Conservation (phyloP, 1,140 invertebrate genomes). For the Meloidogyne floridensis region DNA sequence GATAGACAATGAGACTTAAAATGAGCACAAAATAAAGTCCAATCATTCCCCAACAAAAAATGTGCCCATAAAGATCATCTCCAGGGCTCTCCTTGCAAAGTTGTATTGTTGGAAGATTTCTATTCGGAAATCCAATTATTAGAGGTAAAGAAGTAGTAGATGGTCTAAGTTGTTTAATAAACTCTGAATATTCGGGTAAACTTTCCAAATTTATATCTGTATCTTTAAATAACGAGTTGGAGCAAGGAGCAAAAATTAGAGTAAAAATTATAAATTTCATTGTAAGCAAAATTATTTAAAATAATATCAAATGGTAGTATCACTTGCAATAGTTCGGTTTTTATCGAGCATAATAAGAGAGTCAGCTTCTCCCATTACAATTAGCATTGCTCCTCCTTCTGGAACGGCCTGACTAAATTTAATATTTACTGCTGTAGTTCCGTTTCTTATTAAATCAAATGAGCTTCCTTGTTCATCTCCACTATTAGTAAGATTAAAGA, state of each 20-base stretch:
- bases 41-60: background rate
- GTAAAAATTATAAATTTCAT: too few relatives aligned
- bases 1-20: background rate
- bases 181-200: too few relatives aligned
- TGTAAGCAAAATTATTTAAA: too few relatives aligned
- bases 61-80: background rate
- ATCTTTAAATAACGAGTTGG: too few relatives aligned
- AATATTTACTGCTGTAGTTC: slow-evolving; percentile 16
- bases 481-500: slow-evolving; percentile 30
- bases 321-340: slow-evolving; percentile 10
- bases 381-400: slow-evolving; percentile 22
- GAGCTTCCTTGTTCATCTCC: slow-evolving; percentile 4
- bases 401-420: slow-evolving; percentile 29
- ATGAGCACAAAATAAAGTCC: background rate
- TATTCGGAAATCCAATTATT: too few relatives aligned
- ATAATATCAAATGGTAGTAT: background rate
- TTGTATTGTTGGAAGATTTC: background rate
- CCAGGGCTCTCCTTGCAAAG: background rate
- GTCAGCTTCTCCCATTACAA: slow-evolving; percentile 20
- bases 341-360: slow-evolving; percentile 20
- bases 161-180: too few relatives aligned
- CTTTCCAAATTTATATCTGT: too few relatives aligned
- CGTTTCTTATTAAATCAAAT: slow-evolving; percentile 33
- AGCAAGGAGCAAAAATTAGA: too few relatives aligned
- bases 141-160: too few relatives aligned